phyloP scores from a whole-genome alignment of 2,113 vertebrate genomes.

The Cygnus buccinator region DNA sequence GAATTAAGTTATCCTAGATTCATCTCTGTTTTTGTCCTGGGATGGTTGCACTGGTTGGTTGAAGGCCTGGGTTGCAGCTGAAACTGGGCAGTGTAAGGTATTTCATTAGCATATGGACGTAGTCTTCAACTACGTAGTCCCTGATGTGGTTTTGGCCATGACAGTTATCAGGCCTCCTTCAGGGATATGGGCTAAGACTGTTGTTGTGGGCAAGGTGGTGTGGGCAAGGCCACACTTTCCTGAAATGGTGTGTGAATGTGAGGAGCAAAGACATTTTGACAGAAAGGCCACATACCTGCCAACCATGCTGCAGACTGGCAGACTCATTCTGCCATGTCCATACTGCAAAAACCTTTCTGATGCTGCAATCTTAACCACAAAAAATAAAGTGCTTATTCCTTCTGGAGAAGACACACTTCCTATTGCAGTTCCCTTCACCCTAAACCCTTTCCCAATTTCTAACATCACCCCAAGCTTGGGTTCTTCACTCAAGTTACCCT shows the following conservation, averaged over 20 bases:
- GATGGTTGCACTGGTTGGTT: background rate
- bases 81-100: background rate
- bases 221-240: background rate
- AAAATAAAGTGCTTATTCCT: background rate
- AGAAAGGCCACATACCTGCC: background rate
- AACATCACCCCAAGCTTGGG: background rate
- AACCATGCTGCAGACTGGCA: background rate
- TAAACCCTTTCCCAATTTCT: background rate
- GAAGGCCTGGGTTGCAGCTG: background rate
- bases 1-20: background rate
- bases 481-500: background rate
- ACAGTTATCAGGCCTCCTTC: background rate
- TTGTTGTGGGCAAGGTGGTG: background rate
- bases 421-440: background rate
- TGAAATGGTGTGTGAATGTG: background rate
- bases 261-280: background rate
- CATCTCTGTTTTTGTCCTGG: background rate
- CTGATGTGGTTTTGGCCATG: background rate
- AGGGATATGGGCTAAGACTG: fast-evolving
- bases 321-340: background rate
- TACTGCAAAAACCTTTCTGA: background rate
- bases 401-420: background rate
- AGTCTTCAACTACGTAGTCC: background rate
- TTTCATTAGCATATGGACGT: background rate
- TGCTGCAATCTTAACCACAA: background rate